Percentiles rank a stretch among this genome's conserved stretches.
phyloP scores from a whole-genome alignment of 2,888 invertebrate species.

The Uropetala carovei region DNA sequence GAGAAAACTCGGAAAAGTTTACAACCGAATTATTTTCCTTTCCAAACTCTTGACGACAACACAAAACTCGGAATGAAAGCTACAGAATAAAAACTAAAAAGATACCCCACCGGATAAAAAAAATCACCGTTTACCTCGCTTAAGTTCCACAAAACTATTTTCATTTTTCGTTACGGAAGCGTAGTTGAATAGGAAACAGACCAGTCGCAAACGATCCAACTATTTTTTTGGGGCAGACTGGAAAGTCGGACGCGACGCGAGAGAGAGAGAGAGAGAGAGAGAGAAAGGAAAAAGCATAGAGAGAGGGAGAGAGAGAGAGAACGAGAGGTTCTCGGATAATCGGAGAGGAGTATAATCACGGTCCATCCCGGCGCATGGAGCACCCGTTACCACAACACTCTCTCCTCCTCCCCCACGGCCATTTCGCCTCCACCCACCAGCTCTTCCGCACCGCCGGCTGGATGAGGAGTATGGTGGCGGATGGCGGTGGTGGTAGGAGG shows the following conservation, averaged over 20 bases:
- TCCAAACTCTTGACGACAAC: background rate
- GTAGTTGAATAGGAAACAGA: background rate
- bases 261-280: no score
- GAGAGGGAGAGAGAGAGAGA: no score
- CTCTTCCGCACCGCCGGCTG: no score
- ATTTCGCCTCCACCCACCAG: no score
- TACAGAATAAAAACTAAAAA: background rate
- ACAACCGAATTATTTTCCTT: background rate
- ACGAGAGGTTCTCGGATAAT: background rate
- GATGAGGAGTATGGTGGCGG: no score
- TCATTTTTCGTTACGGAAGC: background rate
- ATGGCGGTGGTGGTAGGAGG: background rate
- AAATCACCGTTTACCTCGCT: background rate
- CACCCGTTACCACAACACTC: constrained; percentile 16
- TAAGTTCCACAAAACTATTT: background rate
- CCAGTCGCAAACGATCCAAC: background rate
- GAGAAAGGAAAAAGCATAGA: no score
- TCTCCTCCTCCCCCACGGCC: background rate
- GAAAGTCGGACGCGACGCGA: background rate
- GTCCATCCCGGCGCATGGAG: background rate
- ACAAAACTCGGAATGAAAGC: background rate
- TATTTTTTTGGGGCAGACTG: background rate
- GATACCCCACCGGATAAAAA: background rate
- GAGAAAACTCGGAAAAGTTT: background rate
- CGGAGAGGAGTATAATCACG: background rate